These are phyloP conservation scores for Platycheirus rosarum DNA, from an alignment of 2,888 invertebrate species.

Conservation along the genomic window DNA sequence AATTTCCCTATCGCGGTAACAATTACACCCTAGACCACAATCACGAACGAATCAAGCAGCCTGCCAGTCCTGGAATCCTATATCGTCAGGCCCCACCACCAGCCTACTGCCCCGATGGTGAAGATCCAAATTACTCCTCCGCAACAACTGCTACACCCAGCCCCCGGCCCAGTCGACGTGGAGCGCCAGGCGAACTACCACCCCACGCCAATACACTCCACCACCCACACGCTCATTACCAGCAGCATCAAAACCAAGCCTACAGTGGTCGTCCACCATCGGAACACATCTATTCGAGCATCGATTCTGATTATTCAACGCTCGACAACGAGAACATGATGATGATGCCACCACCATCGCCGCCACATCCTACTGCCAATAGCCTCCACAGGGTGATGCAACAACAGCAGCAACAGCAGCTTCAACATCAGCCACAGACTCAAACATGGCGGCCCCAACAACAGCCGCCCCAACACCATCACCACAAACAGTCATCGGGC, in stretches of 20 bases:
- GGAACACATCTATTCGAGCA: slow-evolving; percentile 94
- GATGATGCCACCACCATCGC: slow-evolving; percentile 80
- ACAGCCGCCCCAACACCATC: slow-evolving; percentile 75
- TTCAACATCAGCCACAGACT: slow-evolving; percentile 76
- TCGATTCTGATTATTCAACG: slow-evolving; percentile 90
- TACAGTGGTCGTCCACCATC: slow-evolving; percentile 87
- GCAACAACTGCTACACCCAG: slow-evolving; percentile 87
- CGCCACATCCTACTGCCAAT: slow-evolving; percentile 75
- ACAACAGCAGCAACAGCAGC: slow-evolving; percentile 74
- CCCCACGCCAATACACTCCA: slow-evolving; percentile 76
- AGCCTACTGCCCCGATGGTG: slow-evolving; percentile 82
- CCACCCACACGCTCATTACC: slow-evolving; percentile 80
- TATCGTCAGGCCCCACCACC: slow-evolving; percentile 82
- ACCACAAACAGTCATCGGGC: slow-evolving; percentile 83
- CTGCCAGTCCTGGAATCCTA: slow-evolving; percentile 81
- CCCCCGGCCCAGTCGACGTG: slow-evolving; percentile 84
- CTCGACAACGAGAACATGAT: slow-evolving; percentile 82
- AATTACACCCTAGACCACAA: slow-evolving; percentile 90
- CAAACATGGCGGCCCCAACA: slow-evolving; percentile 84
- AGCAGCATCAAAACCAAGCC: slow-evolving; percentile 81
- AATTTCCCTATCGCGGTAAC: slow-evolving; percentile 91
- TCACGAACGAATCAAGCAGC: slow-evolving; percentile 82
- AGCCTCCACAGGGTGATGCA: slow-evolving; percentile 76
- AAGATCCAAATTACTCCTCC: slow-evolving; percentile 86
- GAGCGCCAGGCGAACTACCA: slow-evolving; percentile 71